Percentiles rank a stretch among this genome's conserved stretches.
Evolutionary conservation across 2,797 vertebrate genomes (phyloP).

Genomic region (Tympanoctomys barrerae): DNA sequence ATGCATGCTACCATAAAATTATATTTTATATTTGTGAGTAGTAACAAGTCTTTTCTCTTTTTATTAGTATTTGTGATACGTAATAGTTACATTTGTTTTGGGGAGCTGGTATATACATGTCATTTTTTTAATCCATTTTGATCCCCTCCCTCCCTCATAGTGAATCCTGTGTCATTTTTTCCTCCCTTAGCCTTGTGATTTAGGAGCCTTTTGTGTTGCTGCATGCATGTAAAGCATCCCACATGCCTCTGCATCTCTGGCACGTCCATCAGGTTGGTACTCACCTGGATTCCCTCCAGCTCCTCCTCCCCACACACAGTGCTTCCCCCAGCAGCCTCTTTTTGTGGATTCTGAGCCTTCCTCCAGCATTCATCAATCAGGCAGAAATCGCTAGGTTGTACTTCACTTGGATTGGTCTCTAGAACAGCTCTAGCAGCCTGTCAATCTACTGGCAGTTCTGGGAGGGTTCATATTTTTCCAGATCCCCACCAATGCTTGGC

Average conservation of each 20-base stretch:
- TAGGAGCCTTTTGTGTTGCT: background rate
- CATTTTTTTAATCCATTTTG: background rate
- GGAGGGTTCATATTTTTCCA: background rate
- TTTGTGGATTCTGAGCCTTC: background rate
- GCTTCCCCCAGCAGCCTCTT: background rate
- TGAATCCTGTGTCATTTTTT: background rate
- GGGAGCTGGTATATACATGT: background rate
- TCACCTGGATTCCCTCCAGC: background rate
- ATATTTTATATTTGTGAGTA: background rate
- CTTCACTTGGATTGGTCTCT: background rate
- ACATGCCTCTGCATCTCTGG: background rate
- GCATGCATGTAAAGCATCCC: background rate
- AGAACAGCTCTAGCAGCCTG: background rate
- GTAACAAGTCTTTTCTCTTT: background rate
- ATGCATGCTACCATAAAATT: constrained; percentile 20
- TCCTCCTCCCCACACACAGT: background rate
- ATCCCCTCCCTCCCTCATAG: background rate
- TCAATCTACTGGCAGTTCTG: background rate
- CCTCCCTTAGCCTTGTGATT: background rate
- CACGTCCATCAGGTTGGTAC: background rate
- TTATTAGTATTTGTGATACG: background rate
- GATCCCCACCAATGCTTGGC: background rate
- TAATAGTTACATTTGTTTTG: background rate
- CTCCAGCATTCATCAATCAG: background rate
- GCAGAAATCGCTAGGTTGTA: background rate